Percentiles rank a stretch among this genome's conserved stretches.
phyloP scores from a whole-genome alignment of 2,888 invertebrate genomes.

The Aleiodes alternator region DNA sequence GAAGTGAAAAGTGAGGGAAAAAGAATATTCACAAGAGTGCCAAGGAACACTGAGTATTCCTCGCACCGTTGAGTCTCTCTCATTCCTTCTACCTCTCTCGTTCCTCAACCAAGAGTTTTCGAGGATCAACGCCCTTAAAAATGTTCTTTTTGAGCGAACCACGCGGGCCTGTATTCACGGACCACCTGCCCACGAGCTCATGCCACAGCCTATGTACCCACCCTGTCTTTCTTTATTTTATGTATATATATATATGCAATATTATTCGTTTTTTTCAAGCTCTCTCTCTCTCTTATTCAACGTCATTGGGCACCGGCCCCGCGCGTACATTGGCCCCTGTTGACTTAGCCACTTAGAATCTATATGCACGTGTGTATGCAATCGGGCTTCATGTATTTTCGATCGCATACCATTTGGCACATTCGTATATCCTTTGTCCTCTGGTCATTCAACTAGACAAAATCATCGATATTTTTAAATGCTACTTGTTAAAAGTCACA shows the following conservation, averaged over 20 bases:
- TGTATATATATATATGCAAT: too few species aligned
- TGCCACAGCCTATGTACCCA: constrained; percentile 56
- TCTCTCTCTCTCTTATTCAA: constrained; percentile 38
- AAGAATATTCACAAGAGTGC: constrained; percentile 15
- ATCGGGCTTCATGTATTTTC: constrained; percentile 31
- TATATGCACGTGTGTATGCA: constrained; percentile 48
- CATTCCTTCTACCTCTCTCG: constrained; percentile 53
- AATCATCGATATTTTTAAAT: constrained; percentile 36
- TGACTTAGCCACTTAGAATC: constrained; percentile 70
- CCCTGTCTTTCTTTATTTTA: background rate
- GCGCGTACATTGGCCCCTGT: constrained; percentile 65
- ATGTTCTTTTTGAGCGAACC: constrained; percentile 70
- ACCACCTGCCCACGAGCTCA: constrained; percentile 73
- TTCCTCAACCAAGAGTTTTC: constrained; percentile 27
- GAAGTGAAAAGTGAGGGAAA: background rate
- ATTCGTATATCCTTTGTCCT: constrained; percentile 32
- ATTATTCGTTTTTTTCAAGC: constrained; percentile 52
- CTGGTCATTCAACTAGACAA: constrained; percentile 34
- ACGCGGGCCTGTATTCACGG: constrained; percentile 51
- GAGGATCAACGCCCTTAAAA: constrained; percentile 71
- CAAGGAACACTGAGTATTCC: constrained; percentile 23
- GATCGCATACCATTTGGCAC: constrained; percentile 35
- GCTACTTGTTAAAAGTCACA: too few species aligned
- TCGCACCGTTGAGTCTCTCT: constrained; percentile 42
- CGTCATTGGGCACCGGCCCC: constrained; percentile 62